A percentile compares a stretch with the other conserved stretches of the same genome.
These are phyloP conservation scores for Mimas tiliae DNA, from an alignment of 2,888 invertebrate species.

Conservation along the genomic window DNA sequence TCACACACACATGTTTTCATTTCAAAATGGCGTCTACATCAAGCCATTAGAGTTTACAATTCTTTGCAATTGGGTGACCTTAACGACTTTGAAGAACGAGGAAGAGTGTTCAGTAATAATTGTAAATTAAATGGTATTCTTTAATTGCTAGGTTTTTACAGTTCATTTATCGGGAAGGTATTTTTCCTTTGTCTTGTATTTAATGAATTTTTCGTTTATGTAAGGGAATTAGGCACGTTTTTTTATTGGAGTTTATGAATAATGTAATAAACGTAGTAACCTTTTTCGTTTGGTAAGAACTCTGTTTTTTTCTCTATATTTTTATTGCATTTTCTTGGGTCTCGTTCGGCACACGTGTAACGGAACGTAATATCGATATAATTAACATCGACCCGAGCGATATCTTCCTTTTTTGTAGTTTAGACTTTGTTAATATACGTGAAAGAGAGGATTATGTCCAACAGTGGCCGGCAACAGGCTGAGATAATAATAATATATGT, in stretches of 20 bases:
- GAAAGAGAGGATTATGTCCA: no score
- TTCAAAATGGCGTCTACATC: conserved; percentile 35
- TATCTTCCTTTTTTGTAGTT: no score
- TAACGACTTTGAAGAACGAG: conserved; percentile 41
- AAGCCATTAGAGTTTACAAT: conserved; percentile 47
- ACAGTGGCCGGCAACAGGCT: no score
- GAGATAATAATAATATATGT: no score
- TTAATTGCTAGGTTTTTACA: conserved; percentile 75
- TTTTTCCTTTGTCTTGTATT: conserved; percentile 48
- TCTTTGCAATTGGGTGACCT: conserved; percentile 31
- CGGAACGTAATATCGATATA: not conserved
- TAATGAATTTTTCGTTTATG: conserved; percentile 47
- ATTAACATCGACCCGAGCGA: no score
- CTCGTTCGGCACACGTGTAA: not conserved
- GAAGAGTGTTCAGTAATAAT: conserved; percentile 52
- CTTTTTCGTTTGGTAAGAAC: not conserved
- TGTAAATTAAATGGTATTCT: conserved; percentile 69
- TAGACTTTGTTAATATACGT: no score
- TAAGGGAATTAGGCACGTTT: conserved; percentile 31
- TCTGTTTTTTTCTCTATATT: not conserved
- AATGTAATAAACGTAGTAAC: not conserved
- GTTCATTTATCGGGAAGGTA: conserved; percentile 60
- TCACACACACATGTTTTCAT: conserved; percentile 18
- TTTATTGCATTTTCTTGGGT: not conserved
- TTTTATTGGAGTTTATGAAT: not conserved